phyloP scores from a whole-genome alignment of 1,140 invertebrate species.

The Trichonephila inaurata region DNA sequence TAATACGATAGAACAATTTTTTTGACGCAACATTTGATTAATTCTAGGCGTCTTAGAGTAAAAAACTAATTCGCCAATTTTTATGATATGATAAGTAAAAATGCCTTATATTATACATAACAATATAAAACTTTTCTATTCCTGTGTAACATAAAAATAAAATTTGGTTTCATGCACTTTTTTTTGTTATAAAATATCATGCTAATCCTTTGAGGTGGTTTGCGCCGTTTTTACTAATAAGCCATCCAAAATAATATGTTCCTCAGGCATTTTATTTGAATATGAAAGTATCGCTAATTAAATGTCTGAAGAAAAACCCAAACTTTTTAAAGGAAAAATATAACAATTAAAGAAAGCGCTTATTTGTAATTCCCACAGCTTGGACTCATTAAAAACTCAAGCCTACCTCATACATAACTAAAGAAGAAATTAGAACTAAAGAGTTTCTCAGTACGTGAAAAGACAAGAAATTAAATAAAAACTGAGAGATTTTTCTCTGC shows the following conservation, averaged over 20 bases:
- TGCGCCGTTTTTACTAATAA: neutral
- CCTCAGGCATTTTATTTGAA: constrained; percentile 20
- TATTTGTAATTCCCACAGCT: constrained; percentile 12
- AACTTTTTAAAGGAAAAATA: neutral
- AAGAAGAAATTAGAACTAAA: constrained; percentile 28
- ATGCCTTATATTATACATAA: neutral
- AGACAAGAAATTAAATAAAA: constrained; percentile 36
- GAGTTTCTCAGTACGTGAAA: neutral
- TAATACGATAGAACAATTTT: no score
- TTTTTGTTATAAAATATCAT: neutral
- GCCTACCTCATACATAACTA: constrained; percentile 13
- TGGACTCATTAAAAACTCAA: neutral
- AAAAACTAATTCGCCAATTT: no score
- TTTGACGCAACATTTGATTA: no score
- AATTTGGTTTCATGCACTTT: no score
- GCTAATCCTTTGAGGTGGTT: neutral
- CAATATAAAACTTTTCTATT: neutral
- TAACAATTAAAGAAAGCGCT: constrained; percentile 9
- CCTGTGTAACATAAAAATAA: neutral
- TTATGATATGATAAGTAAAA: no score
- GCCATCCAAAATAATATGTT: neutral
- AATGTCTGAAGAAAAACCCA: neutral
- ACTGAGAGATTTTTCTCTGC: neutral
- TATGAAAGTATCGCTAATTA: constrained; percentile 40
- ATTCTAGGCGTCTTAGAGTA: no score